Evolutionary conservation across 2,888 invertebrate genomes (phyloP).

Genomic region (Stenchaetothrips biformis): DNA sequence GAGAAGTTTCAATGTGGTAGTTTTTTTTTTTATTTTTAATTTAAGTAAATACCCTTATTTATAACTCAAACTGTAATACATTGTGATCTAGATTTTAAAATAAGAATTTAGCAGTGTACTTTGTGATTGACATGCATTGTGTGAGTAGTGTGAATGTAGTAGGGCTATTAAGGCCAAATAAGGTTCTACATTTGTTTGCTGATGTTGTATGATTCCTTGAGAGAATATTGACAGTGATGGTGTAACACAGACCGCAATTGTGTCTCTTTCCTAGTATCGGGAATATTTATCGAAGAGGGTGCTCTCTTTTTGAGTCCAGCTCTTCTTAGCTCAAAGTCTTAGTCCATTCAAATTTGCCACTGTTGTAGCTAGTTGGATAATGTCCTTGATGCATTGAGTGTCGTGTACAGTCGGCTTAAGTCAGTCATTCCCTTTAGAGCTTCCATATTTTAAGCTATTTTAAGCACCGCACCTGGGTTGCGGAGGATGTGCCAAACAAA

Average conservation of each 20-base stretch:
- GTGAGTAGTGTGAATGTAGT: neutral
- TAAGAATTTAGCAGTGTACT: neutral
- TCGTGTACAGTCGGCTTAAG: neutral
- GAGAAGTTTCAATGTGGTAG: conserved; percentile 3
- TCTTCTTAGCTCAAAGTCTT: conserved; percentile 10
- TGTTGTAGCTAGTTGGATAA: neutral
- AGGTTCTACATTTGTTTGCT: neutral
- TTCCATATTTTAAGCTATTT: neutral
- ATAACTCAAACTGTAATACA: conserved; percentile 24
- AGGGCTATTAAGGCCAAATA: neutral
- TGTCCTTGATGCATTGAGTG: neutral
- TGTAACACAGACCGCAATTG: too few species aligned
- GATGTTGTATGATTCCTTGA: too few species aligned
- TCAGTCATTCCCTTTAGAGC: neutral
- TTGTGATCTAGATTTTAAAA: conserved; percentile 11
- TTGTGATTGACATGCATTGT: neutral
- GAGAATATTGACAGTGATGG: too few species aligned
- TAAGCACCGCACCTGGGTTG: neutral
- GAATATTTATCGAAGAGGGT: neutral
- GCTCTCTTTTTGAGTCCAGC: neutral
- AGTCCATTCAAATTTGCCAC: neutral
- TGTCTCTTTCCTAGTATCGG: too few species aligned
- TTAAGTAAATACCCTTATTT: neutral
- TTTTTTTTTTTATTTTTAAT: neutral
- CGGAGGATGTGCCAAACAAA: conserved; percentile 9